phyloP scores from a whole-genome alignment of 2,888 invertebrate species.

The Apotomis turbidana region DNA sequence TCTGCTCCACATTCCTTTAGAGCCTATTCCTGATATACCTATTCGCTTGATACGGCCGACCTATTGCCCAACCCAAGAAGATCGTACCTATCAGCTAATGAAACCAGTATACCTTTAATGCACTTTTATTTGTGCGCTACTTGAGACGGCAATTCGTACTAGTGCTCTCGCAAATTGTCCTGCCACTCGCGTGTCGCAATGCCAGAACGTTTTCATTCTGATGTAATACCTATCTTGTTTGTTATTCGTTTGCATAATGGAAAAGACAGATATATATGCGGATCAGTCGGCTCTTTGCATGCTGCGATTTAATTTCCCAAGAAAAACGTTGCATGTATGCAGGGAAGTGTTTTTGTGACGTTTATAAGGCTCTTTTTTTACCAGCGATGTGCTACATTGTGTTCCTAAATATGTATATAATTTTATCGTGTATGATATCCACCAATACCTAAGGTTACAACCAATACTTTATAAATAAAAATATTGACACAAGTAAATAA shows the following conservation, averaged over 20 bases:
- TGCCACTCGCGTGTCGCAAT: slow-evolving; percentile 17
- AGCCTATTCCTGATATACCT: neutral
- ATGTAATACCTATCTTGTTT: neutral
- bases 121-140: neutral
- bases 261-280: neutral
- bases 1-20: neutral
- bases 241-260: neutral
- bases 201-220: neutral
- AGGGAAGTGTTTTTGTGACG: too few relatives aligned
- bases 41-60: too few relatives aligned
- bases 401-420: too few relatives aligned
- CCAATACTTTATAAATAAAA: too few relatives aligned
- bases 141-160: neutral
- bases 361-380: too few relatives aligned
- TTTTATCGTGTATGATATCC: too few relatives aligned
- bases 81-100: neutral
- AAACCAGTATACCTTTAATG: neutral
- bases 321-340: too few relatives aligned
- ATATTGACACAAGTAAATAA: too few relatives aligned
- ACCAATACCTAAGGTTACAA: too few relatives aligned
- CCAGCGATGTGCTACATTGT: too few relatives aligned
- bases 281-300: neutral
- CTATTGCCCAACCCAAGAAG: neutral
- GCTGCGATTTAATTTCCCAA: neutral
- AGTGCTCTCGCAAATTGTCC: slow-evolving; percentile 7